Evolutionary conservation across 2,888 invertebrate species (phyloP).

Genomic region (Ceraclea dissimilis): DNA sequence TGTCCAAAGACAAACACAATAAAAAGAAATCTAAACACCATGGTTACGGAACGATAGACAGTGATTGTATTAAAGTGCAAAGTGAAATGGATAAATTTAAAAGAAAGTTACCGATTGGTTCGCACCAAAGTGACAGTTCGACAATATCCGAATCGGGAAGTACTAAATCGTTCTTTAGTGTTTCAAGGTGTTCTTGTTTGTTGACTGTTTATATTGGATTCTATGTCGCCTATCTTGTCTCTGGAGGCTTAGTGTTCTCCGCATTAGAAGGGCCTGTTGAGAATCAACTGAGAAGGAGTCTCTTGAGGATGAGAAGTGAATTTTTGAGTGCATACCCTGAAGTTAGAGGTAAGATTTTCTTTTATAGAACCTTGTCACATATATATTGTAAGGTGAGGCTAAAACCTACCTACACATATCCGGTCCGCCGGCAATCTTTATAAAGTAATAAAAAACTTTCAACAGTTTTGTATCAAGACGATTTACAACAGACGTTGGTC

Average conservation of each 20-base stretch:
- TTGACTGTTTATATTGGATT: conserved; percentile 49
- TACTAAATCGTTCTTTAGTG: conserved; percentile 39
- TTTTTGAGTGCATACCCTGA: conserved; percentile 53
- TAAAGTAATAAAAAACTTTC: too few relatives aligned
- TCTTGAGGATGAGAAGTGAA: conserved; percentile 45
- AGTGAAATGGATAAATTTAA: conserved; percentile 41
- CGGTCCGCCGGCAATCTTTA: too few relatives aligned
- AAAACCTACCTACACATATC: too few relatives aligned
- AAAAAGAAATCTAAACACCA: background rate
- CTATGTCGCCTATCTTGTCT: conserved; percentile 54
- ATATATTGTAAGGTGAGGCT: too few relatives aligned
- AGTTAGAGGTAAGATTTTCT: conserved; percentile 48
- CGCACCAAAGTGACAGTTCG: conserved; percentile 39
- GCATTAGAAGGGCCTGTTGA: conserved; percentile 59
- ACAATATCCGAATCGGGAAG: conserved; percentile 1
- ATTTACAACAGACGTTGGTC: too few relatives aligned
- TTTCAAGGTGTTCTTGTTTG: conserved; percentile 47
- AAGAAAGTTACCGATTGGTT: conserved; percentile 40
- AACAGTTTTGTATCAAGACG: too few relatives aligned
- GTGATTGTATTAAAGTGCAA: conserved; percentile 38
- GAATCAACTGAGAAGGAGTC: conserved; percentile 42
- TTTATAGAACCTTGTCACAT: too few relatives aligned
- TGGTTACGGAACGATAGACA: conserved; percentile 29
- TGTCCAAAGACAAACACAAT: too few relatives aligned
- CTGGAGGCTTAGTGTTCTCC: conserved; percentile 62